Conservation (phyloP, 2,888 invertebrate species). For the Automeris io region DNA sequence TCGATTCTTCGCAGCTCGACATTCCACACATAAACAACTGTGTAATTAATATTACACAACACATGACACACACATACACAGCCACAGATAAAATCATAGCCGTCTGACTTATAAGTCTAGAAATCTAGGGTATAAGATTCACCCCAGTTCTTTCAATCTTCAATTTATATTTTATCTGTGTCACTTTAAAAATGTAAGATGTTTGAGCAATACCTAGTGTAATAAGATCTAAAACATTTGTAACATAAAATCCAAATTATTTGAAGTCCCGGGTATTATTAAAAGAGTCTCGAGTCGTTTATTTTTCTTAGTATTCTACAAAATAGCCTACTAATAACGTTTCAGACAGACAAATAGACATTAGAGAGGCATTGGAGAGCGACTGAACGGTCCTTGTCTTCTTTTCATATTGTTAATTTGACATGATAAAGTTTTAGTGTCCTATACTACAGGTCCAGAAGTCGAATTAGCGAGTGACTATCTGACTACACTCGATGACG, state of each 20-base stretch:
- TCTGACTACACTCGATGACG: no score
- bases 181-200: no score
- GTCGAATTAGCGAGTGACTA: no score
- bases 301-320: conserved; percentile 14
- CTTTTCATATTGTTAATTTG: conserved; percentile 23
- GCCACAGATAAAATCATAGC: no score
- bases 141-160: no score
- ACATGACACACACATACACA: no score
- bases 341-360: conserved; percentile 13
- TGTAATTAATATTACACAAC: no score
- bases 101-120: no score
- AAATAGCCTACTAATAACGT: conserved; percentile 12
- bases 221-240: not conserved
- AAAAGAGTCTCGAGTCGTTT: not conserved
- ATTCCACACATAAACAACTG: no score
- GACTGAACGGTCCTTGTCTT: conserved; percentile 26
- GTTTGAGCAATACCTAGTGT: not conserved
- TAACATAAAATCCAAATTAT: not conserved
- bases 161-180: no score
- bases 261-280: not conserved
- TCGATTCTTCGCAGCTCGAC: no score
- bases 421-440: conserved; percentile 32
- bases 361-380: conserved; percentile 15
- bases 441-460: conserved; percentile 16
- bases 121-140: no score